Evolutionary conservation across 2,797 vertebrate genomes (phyloP).

Genomic region (Siniperca scherzeri): DNA sequence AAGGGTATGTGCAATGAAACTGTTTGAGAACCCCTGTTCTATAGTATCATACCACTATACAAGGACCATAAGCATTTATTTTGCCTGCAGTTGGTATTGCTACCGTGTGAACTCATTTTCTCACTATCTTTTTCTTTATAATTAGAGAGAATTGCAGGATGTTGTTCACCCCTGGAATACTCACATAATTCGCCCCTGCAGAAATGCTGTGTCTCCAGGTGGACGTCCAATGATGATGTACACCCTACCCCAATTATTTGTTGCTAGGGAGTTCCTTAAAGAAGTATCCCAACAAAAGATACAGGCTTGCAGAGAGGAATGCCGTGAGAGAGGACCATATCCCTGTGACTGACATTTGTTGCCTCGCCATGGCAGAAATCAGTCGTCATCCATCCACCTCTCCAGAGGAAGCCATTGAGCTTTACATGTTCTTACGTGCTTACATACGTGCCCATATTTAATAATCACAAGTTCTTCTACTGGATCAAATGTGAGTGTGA

Average conservation of each 20-base stretch:
- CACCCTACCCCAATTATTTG: slow-evolving; percentile 49
- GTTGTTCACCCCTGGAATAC: slow-evolving; percentile 50
- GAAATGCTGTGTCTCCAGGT: slow-evolving; percentile 49
- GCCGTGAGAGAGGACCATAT: slow-evolving; percentile 41
- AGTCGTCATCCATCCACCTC: too few relatives aligned
- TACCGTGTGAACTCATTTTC: too few relatives aligned
- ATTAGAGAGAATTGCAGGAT: slow-evolving; percentile 30
- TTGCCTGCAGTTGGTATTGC: too few relatives aligned
- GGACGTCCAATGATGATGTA: slow-evolving; percentile 48
- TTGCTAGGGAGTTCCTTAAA: slow-evolving; percentile 43
- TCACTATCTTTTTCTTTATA: too few relatives aligned
- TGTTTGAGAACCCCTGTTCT: too few relatives aligned
- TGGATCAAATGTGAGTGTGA: too few relatives aligned
- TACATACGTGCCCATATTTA: slow-evolving; percentile 1
- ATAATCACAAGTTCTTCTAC: too few relatives aligned
- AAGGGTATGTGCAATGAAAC: too few relatives aligned
- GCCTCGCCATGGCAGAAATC: neutral
- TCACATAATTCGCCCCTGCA: slow-evolving; percentile 44
- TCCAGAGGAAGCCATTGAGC: neutral
- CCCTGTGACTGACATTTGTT: slow-evolving; percentile 51
- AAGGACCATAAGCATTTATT: too few relatives aligned
- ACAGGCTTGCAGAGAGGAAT: slow-evolving; percentile 39
- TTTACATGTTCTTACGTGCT: slow-evolving; percentile 39
- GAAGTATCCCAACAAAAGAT: slow-evolving; percentile 40
- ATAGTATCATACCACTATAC: too few relatives aligned